Evolutionary conservation across 2,888 invertebrate species (phyloP).

Genomic region (Diploptera punctata): DNA sequence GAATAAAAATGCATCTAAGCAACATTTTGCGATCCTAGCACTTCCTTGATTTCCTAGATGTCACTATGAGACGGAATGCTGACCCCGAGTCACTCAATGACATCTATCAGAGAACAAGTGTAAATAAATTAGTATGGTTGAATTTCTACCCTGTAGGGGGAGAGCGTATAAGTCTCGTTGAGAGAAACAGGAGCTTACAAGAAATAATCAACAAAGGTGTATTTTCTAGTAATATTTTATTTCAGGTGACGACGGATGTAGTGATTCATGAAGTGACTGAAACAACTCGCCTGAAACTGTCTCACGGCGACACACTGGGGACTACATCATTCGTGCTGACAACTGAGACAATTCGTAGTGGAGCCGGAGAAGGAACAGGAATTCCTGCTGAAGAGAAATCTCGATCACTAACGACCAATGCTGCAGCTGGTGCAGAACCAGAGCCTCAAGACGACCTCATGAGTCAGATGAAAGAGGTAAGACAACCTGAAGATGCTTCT

Average conservation of each 20-base stretch:
- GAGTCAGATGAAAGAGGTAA: slow-evolving; percentile 58
- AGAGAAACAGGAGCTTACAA: too few relatives aligned
- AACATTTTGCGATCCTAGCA: too few relatives aligned
- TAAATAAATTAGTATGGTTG: too few relatives aligned
- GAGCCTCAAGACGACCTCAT: slow-evolving; percentile 51
- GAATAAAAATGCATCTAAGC: too few relatives aligned
- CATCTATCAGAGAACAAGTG: too few relatives aligned
- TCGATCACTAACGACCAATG: not conserved
- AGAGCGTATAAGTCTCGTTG: too few relatives aligned
- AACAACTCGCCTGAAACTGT: slow-evolving; percentile 61
- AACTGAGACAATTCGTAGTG: slow-evolving; percentile 54
- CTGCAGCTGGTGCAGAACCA: not conserved
- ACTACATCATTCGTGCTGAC: slow-evolving; percentile 60
- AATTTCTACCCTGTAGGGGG: too few relatives aligned
- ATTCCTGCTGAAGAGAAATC: not conserved
- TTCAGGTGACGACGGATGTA: slow-evolving; percentile 52
- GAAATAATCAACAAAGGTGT: too few relatives aligned
- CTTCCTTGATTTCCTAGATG: too few relatives aligned
- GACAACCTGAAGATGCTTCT: slow-evolving; percentile 48
- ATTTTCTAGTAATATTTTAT: too few relatives aligned
- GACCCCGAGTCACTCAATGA: too few relatives aligned
- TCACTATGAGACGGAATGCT: too few relatives aligned
- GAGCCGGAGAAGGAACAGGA: slow-evolving; percentile 5
- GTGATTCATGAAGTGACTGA: slow-evolving; percentile 60
- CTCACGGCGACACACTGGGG: slow-evolving; percentile 59